These are phyloP conservation scores for Cacatua alba DNA, from an alignment of 2,113 vertebrate species.

Conservation along the genomic window DNA sequence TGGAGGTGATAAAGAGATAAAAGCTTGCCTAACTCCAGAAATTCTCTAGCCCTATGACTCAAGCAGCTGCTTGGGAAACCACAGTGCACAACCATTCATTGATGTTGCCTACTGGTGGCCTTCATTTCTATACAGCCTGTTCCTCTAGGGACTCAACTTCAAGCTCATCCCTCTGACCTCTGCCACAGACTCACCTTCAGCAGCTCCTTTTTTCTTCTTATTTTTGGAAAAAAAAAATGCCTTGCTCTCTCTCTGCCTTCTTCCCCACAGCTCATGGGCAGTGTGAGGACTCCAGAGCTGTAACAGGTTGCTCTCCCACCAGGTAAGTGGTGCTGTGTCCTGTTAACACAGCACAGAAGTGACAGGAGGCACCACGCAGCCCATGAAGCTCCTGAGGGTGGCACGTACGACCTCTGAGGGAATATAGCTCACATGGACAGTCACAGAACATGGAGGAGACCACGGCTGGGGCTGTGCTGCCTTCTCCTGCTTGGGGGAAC, in stretches of 20 bases:
- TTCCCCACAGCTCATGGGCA: neutral
- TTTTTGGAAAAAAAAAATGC: neutral
- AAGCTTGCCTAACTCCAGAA: neutral
- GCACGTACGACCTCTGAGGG: accelerated
- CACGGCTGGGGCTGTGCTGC: neutral
- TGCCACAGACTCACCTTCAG: neutral
- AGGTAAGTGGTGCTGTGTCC: neutral
- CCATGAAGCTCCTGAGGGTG: neutral
- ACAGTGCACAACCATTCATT: neutral
- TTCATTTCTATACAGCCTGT: accelerated
- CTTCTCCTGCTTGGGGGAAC: neutral
- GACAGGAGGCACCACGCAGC: neutral
- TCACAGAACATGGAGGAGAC: neutral
- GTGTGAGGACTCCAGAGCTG: neutral
- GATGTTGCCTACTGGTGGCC: neutral
- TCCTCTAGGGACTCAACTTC: neutral
- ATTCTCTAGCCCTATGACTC: neutral
- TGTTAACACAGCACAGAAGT: too few species aligned
- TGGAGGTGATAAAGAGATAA: neutral
- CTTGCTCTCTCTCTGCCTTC: neutral
- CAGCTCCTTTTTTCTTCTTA: neutral
- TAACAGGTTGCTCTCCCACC: too few species aligned
- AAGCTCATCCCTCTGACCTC: neutral
- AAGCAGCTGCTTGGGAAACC: neutral
- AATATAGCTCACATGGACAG: accelerated